A percentile compares a stretch with the other conserved stretches of the same genome.
These are phyloP conservation scores for Drosophila navojoa DNA, from an alignment of 1,140 invertebrate genomes.

Conservation along the genomic window DNA sequence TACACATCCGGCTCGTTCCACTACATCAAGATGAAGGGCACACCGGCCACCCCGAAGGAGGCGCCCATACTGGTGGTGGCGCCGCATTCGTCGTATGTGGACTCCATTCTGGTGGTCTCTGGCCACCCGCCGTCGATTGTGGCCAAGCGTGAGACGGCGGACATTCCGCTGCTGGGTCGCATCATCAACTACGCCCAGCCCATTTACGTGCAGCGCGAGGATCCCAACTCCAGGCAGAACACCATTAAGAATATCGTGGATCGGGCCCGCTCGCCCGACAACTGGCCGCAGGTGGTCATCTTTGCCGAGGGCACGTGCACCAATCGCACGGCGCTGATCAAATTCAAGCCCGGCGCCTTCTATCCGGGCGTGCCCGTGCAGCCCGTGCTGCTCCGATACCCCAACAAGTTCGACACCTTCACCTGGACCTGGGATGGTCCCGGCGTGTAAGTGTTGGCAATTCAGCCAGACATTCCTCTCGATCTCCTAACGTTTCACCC, in stretches of 20 bases:
- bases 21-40: slow-evolving; percentile 88
- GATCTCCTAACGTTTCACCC: too few species aligned
- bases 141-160: slow-evolving; percentile 91
- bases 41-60: slow-evolving; percentile 87
- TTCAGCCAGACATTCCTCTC: too few species aligned
- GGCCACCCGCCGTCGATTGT: slow-evolving; percentile 94
- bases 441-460: slow-evolving; percentile 90
- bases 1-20: slow-evolving; percentile 93
- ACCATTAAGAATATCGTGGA: slow-evolving; percentile 96
- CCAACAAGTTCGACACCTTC: slow-evolving; percentile 95
- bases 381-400: slow-evolving; percentile 96
- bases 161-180: slow-evolving; percentile 95
- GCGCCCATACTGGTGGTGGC: slow-evolving; percentile 94
- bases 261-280: slow-evolving; percentile 91
- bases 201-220: slow-evolving; percentile 96
- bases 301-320: slow-evolving; percentile 98
- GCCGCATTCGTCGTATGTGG: slow-evolving; percentile 96
- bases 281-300: slow-evolving; percentile 98
- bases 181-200: slow-evolving; percentile 97
- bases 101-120: slow-evolving; percentile 92
- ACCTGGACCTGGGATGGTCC: slow-evolving; percentile 99
- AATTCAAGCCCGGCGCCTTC: slow-evolving; percentile 97
- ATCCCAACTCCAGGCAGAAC: slow-evolving; percentile 95
- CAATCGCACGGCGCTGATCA: slow-evolving; percentile 95
- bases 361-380: slow-evolving; percentile 97